These are phyloP conservation scores for Gortyna flavago DNA, from an alignment of 2,888 invertebrate species.

Conservation along the genomic window DNA sequence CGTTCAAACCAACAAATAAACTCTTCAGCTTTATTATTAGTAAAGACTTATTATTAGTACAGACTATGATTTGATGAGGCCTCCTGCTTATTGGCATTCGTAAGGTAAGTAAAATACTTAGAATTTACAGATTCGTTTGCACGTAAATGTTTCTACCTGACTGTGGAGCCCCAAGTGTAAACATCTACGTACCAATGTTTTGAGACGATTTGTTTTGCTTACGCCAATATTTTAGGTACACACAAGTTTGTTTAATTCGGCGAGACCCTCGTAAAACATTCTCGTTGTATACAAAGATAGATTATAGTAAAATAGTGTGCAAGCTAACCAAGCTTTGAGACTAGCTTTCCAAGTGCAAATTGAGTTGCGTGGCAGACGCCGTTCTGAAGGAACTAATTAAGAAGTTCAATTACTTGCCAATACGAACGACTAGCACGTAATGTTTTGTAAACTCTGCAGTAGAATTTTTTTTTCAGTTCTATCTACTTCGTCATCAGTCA, in stretches of 20 bases:
- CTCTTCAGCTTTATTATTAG: too few relatives aligned
- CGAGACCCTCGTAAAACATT: constrained; percentile 2
- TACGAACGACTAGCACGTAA: constrained; percentile 21
- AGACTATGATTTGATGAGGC: neutral
- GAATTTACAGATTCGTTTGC: neutral
- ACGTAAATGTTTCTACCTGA: neutral
- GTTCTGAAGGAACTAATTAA: constrained; percentile 53
- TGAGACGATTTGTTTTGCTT: neutral
- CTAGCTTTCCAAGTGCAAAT: constrained; percentile 51
- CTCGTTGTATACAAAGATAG: constrained; percentile 1
- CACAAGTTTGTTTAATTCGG: constrained; percentile 16
- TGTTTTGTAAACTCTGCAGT: constrained; percentile 3
- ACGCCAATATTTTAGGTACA: neutral
- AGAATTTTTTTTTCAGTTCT: neutral
- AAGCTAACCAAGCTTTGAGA: constrained; percentile 27
- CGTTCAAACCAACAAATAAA: too few relatives aligned
- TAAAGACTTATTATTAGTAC: too few relatives aligned
- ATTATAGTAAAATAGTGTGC: constrained; percentile 17
- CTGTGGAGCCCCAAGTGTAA: neutral
- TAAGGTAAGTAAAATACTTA: neutral
- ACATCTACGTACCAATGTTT: neutral
- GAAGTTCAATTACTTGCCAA: constrained; percentile 55
- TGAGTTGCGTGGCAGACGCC: constrained; percentile 44
- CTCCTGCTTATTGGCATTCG: too few relatives aligned
- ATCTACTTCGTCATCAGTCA: neutral